phyloP scores from a whole-genome alignment of 2,888 invertebrate species.

The Ormyrus rosae region DNA sequence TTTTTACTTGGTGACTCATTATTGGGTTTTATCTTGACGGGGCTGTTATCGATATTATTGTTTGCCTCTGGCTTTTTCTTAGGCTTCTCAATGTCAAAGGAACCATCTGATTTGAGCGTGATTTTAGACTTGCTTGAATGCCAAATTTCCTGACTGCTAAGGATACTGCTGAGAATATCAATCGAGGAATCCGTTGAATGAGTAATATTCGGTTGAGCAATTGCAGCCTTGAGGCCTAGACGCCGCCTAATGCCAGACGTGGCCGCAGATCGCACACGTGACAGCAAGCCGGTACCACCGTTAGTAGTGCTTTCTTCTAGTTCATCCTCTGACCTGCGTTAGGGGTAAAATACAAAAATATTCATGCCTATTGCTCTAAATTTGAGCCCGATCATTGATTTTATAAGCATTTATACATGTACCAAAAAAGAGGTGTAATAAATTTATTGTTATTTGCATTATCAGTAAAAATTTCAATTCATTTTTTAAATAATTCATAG shows the following conservation, averaged over 20 bases:
- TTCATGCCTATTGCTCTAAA: slow-evolving; percentile 18
- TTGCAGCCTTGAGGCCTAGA: slow-evolving; percentile 65
- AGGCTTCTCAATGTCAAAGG: slow-evolving; percentile 77
- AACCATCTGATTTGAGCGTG: slow-evolving; percentile 81
- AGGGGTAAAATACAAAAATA: slow-evolving; percentile 43
- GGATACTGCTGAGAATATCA: slow-evolving; percentile 83
- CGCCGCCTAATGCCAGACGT: slow-evolving; percentile 68
- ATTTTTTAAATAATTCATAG: too few species aligned
- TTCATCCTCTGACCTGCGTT: slow-evolving; percentile 47
- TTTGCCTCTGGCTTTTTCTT: slow-evolving; percentile 52
- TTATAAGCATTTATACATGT: slow-evolving; percentile 14
- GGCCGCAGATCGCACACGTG: slow-evolving; percentile 34
- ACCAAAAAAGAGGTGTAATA: slow-evolving; percentile 34
- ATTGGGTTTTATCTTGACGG: slow-evolving; percentile 63
- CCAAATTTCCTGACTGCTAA: slow-evolving; percentile 84
- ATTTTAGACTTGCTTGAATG: slow-evolving; percentile 81
- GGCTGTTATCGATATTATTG: slow-evolving; percentile 63
- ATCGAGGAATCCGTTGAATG: slow-evolving; percentile 56
- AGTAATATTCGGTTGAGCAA: slow-evolving; percentile 59
- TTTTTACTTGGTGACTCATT: slow-evolving; percentile 3
- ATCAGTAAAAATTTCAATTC: too few species aligned
- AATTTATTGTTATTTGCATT: too few species aligned
- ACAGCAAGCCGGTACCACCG: slow-evolving; percentile 35
- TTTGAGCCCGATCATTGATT: slow-evolving; percentile 15
- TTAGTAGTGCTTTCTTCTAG: slow-evolving; percentile 14